Conservation (phyloP, 2,113 vertebrate species). For the Chelonoidis abingdonii region DNA sequence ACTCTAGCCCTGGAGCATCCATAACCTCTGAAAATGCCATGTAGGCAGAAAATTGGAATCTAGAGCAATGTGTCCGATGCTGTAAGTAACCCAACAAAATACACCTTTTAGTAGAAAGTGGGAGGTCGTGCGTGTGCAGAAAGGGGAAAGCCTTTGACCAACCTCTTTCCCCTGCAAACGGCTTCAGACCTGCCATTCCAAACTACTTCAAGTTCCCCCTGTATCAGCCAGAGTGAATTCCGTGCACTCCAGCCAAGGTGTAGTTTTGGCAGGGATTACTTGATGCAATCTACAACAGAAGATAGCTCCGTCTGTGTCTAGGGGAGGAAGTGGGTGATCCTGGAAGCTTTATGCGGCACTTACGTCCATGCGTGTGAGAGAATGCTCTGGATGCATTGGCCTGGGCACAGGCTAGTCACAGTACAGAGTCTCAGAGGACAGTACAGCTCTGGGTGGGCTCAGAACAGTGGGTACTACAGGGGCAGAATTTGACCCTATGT, state of each 20-base stretch:
- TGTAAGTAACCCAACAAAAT: not conserved
- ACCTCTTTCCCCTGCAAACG: not conserved
- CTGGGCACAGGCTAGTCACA: not conserved
- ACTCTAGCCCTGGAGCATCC: not conserved
- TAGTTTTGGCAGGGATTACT: not conserved
- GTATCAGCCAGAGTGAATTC: not conserved
- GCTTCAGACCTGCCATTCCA: not conserved
- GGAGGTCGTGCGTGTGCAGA: not conserved
- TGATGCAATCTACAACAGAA: not conserved
- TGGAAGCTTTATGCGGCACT: not conserved
- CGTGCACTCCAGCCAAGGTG: not conserved
- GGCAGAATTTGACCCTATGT: not conserved
- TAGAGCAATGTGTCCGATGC: not conserved
- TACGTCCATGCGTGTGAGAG: not conserved
- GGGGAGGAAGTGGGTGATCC: not conserved
- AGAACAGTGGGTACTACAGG: not conserved
- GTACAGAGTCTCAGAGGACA: not conserved
- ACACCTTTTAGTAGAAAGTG: not conserved
- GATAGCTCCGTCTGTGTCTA: not conserved
- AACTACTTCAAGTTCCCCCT: not conserved
- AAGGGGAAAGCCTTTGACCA: not conserved
- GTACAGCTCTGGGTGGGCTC: not conserved
- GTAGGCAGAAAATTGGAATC: not conserved
- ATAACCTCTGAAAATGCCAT: not conserved
- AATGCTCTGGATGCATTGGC: not conserved